Evolutionary conservation across 1,140 invertebrate genomes (phyloP).

Genomic region (Aphelinus certus): DNA sequence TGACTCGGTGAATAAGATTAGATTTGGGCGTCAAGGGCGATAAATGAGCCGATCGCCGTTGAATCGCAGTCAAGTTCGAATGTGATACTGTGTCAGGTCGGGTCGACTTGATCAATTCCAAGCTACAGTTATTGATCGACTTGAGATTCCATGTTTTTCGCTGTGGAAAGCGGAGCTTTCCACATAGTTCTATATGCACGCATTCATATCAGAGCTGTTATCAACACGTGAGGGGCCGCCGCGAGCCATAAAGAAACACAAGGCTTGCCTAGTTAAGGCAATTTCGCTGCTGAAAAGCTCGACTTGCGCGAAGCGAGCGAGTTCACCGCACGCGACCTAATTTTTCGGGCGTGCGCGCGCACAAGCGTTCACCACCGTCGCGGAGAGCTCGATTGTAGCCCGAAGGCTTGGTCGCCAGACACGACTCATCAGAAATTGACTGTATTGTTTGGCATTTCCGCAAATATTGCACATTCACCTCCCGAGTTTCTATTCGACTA

Average conservation of each 20-base stretch:
- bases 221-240: conserved; percentile 1
- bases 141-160: too few species aligned
- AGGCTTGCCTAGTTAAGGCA: conserved; percentile 29
- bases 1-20: neutral
- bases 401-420: too few species aligned
- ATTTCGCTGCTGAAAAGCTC: conserved; percentile 35
- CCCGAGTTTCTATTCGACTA: too few species aligned
- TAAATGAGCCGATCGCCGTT: neutral
- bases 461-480: too few species aligned
- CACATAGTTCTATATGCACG: neutral
- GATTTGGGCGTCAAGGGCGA: neutral
- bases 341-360: conserved; percentile 19
- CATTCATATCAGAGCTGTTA: neutral
- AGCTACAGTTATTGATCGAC: conserved; percentile 2
- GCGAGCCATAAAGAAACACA: conserved; percentile 15
- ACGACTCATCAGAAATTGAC: too few species aligned
- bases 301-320: neutral
- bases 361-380: neutral
- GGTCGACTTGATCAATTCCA: neutral
- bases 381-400: too few species aligned
- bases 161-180: neutral
- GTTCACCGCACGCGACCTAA: conserved; percentile 12
- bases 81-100: neutral
- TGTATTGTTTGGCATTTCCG: too few species aligned
- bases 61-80: neutral